These are phyloP conservation scores for Temnothorax longispinosus DNA, from an alignment of 1,140 invertebrate species.

Conservation along the genomic window DNA sequence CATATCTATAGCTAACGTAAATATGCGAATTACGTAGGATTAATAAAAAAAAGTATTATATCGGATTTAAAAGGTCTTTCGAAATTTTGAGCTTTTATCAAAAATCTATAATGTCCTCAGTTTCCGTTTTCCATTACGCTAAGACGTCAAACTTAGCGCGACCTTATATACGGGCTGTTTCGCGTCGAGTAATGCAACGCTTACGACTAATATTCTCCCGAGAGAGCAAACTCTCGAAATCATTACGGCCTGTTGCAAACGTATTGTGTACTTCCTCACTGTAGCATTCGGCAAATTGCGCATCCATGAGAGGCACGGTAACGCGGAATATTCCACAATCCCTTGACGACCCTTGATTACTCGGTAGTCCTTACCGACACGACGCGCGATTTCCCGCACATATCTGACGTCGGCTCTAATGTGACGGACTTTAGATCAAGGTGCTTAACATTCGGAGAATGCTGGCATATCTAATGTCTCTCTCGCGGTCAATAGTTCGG, in stretches of 20 bases:
- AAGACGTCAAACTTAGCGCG: slow-evolving; percentile 34
- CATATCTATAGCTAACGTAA: neutral
- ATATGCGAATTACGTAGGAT: neutral
- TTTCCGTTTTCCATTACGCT: neutral
- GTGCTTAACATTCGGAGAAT: slow-evolving; percentile 67
- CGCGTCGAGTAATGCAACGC: slow-evolving; percentile 14
- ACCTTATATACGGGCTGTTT: slow-evolving; percentile 33
- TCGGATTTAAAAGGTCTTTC: neutral
- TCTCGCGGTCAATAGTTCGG: slow-evolving; percentile 67
- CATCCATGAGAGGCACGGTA: slow-evolving; percentile 30
- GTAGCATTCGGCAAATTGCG: slow-evolving; percentile 54
- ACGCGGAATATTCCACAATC: slow-evolving; percentile 50
- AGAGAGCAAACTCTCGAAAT: slow-evolving; percentile 46
- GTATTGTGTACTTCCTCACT: slow-evolving; percentile 46
- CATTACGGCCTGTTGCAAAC: slow-evolving; percentile 56
- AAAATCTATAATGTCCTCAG: neutral
- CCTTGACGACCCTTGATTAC: slow-evolving; percentile 70
- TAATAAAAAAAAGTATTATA: neutral
- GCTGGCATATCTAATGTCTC: slow-evolving; percentile 52
- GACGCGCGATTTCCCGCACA: slow-evolving; percentile 61
- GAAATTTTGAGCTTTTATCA: neutral
- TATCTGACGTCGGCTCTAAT: slow-evolving; percentile 59
- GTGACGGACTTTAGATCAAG: slow-evolving; percentile 63
- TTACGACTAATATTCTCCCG: slow-evolving; percentile 53
- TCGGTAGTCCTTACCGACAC: slow-evolving; percentile 38